These are phyloP conservation scores for Diploptera punctata DNA, from an alignment of 2,888 invertebrate genomes.

Conservation along the genomic window DNA sequence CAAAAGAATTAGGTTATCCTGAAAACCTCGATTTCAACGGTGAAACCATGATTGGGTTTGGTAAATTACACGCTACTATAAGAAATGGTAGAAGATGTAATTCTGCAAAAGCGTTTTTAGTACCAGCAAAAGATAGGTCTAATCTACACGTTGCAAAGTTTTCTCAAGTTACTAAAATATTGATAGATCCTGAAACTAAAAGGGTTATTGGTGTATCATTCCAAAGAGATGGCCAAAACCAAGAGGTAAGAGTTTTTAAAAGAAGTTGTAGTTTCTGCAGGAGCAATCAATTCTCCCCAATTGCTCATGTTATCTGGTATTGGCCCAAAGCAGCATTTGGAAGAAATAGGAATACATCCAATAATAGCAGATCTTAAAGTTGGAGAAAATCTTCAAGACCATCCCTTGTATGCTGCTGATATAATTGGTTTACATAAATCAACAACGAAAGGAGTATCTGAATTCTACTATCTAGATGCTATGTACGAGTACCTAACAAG, in stretches of 20 bases:
- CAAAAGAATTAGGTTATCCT: conserved; percentile 57
- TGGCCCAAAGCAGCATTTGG: conserved; percentile 55
- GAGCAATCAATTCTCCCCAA: conserved; percentile 65
- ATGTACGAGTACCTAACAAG: conserved; percentile 55
- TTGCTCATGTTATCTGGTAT: conserved; percentile 67
- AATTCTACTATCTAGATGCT: conserved; percentile 44
- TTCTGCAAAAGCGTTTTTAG: conserved; percentile 68
- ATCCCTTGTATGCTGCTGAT: conserved; percentile 45
- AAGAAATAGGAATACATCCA: conserved; percentile 50
- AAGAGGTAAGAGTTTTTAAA: conserved; percentile 52
- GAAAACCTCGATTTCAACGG: conserved; percentile 55
- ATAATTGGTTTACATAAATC: neutral
- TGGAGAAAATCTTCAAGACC: conserved; percentile 56
- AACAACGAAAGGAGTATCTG: neutral
- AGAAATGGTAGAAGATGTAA: conserved; percentile 57
- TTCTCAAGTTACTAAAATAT: conserved; percentile 66
- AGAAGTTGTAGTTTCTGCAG: conserved; percentile 61
- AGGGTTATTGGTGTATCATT: conserved; percentile 73
- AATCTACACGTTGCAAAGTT: conserved; percentile 73
- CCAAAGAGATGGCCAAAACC: conserved; percentile 57
- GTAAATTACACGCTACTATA: conserved; percentile 60
- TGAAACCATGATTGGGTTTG: conserved; percentile 57
- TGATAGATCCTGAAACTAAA: conserved; percentile 68
- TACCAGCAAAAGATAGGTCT: conserved; percentile 62
- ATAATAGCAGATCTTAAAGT: conserved; percentile 46